Evolutionary conservation across 1,140 invertebrate species (phyloP), one percentile per base, ranked within the genome.

Genomic region (Armadillidium nasatum): DNA sequence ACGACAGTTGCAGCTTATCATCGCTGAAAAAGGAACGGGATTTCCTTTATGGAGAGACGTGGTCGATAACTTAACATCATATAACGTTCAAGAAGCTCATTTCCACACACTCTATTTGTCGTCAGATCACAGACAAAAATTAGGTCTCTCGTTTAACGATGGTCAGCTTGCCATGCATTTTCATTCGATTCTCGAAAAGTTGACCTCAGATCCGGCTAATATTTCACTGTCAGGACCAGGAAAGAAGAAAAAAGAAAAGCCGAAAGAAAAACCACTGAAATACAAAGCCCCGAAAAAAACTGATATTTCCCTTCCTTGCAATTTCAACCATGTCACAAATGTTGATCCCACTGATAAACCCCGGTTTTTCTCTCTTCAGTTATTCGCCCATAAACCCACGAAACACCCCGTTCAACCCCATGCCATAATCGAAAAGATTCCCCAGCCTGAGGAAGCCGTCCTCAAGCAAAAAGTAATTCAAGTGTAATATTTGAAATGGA

Each of bases 21-120:
- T 95, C 19, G 92, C 93, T 0, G 93, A 95, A 84, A 88, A 91
- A 70, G 93, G 93, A 3, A 92, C 92, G 2, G 92, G 92, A 69
- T 94, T 95, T 83, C 89, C 90, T 43, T 84, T 95, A n/a, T 95
- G 93, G 93, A 87, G 88, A 73, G 93, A 95, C 84, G 89, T 89
- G n/a, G 91, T 95, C 79, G 92, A 89, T 79, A 87, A 88, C 81
- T 82, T 88, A 54, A 87, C 85, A 15, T 85, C 85, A 67, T 90
- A 89, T 79, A 84, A 85, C 82, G 78, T 78, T 43, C 78, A 79
- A 44, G 80, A 79, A 71, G 72, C 81, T 33, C 79, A 80, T 72
- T 82, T 82, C 81, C 81, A 82, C 93, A 95, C 84, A 10, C 82
- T 88, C 81, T 84, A 84, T 76, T 75, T 86, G 45, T 87, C 86